Conservation (phyloP, 2,888 invertebrate species). For the Diogma glabrata region DNA sequence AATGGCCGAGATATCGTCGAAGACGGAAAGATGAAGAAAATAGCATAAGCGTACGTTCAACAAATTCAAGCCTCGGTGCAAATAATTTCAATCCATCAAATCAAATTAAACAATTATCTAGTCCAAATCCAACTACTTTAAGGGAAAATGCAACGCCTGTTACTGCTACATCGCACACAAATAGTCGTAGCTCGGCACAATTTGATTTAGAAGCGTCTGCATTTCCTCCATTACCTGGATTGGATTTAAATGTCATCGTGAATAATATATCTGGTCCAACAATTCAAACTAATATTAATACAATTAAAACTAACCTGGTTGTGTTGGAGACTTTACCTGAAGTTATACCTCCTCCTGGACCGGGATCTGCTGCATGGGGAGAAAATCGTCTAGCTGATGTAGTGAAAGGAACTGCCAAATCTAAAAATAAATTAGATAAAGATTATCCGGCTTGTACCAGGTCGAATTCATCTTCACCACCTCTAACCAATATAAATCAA, state of each 20-base stretch:
- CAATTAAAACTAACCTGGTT: conserved; percentile 17
- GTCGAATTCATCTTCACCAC: conserved; percentile 13
- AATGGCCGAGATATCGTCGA: conserved; percentile 35
- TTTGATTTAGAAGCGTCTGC: conserved; percentile 70
- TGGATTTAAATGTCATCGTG: conserved; percentile 31
- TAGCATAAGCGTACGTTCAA: conserved; percentile 10
- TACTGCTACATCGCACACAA: conserved; percentile 13
- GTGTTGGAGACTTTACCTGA: conserved; percentile 3
- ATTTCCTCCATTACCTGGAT: conserved; percentile 68
- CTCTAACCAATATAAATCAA: conserved; percentile 13
- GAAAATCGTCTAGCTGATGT: conserved; percentile 65
- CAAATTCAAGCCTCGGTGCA: conserved; percentile 5
- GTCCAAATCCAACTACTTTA: conserved; percentile 14
- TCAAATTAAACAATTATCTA: conserved; percentile 8
- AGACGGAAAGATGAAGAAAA: conserved; percentile 37
- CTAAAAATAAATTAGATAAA: conserved; percentile 22
- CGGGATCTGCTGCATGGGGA: conserved; percentile 26
- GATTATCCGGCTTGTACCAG: conserved; percentile 5
- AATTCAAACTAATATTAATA: conserved; percentile 15
- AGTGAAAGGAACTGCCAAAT: conserved; percentile 59
- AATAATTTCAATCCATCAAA: neutral
- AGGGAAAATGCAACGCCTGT: conserved; percentile 13
- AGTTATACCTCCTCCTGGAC: neutral
- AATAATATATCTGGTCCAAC: neutral
- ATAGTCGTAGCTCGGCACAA: conserved; percentile 38